phyloP scores from a whole-genome alignment of 2,113 vertebrate genomes.

The Oophaga pumilio region DNA sequence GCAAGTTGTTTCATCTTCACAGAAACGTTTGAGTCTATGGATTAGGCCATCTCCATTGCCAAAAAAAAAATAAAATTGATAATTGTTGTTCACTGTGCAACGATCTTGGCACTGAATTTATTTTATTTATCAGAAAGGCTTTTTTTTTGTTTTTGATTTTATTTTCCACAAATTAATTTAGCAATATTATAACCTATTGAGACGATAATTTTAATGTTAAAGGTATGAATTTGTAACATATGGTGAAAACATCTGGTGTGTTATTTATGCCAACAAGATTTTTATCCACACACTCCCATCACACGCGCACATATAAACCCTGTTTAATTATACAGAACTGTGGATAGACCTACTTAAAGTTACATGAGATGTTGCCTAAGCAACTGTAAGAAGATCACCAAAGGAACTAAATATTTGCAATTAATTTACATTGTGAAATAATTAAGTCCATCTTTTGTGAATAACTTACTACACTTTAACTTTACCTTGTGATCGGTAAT shows the following conservation, averaged over 20 bases:
- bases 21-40: slow-evolving; percentile 47
- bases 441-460: background rate
- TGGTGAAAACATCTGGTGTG: slow-evolving; percentile 48
- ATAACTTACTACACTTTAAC: background rate
- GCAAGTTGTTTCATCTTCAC: slow-evolving; percentile 59
- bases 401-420: slow-evolving; percentile 36
- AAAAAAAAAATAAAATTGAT: slow-evolving; percentile 35
- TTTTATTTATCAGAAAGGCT: background rate
- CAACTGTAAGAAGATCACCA: slow-evolving; percentile 40
- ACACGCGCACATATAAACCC: slow-evolving; percentile 19
- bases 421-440: slow-evolving; percentile 32
- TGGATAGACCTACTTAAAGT: slow-evolving; percentile 35
- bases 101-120: slow-evolving; percentile 29
- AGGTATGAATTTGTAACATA: slow-evolving; percentile 43
- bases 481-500: background rate
- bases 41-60: slow-evolving; percentile 28
- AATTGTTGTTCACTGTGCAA: slow-evolving; percentile 32
- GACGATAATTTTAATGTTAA: slow-evolving; percentile 39
- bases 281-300: background rate
- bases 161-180: slow-evolving; percentile 21
- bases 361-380: slow-evolving; percentile 52
- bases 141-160: slow-evolving; percentile 52
- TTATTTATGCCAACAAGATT: slow-evolving; percentile 45
- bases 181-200: slow-evolving; percentile 45
- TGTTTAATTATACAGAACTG: slow-evolving; percentile 52